Evolutionary conservation across 1,140 invertebrate genomes (phyloP).

Genomic region (Achatina immaculata): DNA sequence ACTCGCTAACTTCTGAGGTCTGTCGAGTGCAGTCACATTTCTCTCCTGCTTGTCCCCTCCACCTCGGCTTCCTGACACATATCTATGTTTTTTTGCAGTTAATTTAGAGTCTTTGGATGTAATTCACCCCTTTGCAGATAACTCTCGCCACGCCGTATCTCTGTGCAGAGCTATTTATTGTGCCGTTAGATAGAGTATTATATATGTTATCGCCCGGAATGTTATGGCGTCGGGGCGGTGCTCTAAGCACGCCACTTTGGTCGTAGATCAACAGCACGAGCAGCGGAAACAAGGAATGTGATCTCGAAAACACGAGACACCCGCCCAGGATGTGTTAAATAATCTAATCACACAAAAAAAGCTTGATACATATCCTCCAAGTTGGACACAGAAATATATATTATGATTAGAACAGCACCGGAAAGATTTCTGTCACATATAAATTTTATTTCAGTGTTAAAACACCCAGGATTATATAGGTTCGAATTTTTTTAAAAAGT

Average conservation of each 20-base stretch:
- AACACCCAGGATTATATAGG: background rate
- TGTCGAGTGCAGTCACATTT: too few species aligned
- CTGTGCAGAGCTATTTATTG: background rate
- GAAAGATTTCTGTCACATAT: background rate
- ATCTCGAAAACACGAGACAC: background rate
- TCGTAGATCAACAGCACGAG: background rate
- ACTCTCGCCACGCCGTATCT: background rate
- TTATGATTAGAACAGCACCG: background rate
- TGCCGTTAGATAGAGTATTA: background rate
- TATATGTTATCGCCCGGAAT: background rate
- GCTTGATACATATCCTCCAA: background rate
- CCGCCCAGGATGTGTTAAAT: background rate
- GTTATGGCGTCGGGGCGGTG: background rate
- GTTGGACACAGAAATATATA: background rate
- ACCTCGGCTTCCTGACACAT: background rate
- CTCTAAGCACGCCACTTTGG: background rate
- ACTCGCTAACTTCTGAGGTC: too few species aligned
- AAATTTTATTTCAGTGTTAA: background rate
- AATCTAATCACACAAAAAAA: background rate
- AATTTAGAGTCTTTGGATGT: background rate
- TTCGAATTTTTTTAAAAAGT: too few species aligned
- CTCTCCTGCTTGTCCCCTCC: too few species aligned
- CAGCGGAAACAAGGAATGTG: background rate
- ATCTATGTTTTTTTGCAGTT: background rate
- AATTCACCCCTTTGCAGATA: background rate